Evolutionary conservation across 2,113 vertebrate genomes (phyloP).

Genomic region (Herpetotheres cachinnans): DNA sequence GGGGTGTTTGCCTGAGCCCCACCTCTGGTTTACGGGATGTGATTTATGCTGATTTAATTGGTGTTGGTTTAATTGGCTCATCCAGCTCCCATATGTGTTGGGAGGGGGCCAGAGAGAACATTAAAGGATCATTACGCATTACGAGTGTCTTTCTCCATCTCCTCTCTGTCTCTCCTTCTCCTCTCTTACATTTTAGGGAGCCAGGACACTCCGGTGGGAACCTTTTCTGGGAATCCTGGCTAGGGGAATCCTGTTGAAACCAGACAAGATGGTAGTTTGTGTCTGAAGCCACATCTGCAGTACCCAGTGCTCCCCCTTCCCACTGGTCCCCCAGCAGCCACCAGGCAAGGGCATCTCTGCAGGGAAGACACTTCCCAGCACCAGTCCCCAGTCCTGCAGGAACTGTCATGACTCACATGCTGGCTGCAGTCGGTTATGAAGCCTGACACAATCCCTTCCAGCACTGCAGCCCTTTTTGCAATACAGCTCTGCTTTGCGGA

Average conservation of each 20-base stretch:
- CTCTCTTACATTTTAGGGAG: neutral
- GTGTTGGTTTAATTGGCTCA: constrained; percentile 54
- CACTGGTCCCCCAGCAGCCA: neutral
- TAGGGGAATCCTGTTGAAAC: neutral
- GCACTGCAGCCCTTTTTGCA: neutral
- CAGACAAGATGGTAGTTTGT: neutral
- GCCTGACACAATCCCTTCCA: neutral
- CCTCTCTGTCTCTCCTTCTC: neutral
- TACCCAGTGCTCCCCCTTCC: neutral
- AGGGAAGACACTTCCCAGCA: neutral
- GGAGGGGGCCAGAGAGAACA: constrained; percentile 56
- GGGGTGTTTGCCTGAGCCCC: constrained; percentile 23
- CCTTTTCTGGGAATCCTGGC: neutral
- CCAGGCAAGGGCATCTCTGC: neutral
- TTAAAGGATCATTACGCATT: constrained; percentile 42
- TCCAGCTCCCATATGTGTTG: constrained; percentile 58
- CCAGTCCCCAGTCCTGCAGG: neutral
- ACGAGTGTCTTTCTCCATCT: neutral
- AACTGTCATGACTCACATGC: neutral
- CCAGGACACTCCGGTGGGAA: neutral
- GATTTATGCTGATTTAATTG: constrained; percentile 61
- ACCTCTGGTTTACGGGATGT: constrained; percentile 46
- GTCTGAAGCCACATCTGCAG: neutral
- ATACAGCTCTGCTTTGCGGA: neutral
- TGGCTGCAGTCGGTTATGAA: neutral